Base-by-base conservation (phyloP, 2,797 vertebrate species). In the Hydrocynus forskahlii region DNA sequence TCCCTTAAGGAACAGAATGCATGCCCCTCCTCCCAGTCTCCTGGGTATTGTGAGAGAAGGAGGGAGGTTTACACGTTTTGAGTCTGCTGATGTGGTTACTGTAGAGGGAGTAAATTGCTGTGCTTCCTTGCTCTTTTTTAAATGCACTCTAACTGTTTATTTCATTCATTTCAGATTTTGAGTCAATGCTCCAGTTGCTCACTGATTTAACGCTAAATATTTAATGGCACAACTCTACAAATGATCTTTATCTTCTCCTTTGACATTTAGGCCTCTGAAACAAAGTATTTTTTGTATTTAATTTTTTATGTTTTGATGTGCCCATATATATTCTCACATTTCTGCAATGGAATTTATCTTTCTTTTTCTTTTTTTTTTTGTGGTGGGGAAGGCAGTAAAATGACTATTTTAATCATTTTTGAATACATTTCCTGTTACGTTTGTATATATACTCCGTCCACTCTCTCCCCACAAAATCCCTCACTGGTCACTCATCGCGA, bases 161-260 rank as follows among this genome's bases (percentile, higher is more conserved):
- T 82, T 66, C 79, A 85, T 66, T 90, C 1, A 89, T 88, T 81
- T 79, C 84, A 87, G 84, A 86, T 81, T 86, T 86, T 13, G 73
- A 81, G 78, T 66, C 79, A 83, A 77, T 90, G 87, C 88, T 85
- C 89, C 87, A 89, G 87, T 91, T 93, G 88, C 92, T 93, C 88
- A 87, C 85, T 86, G 88, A 76, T 74, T 90, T 85, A 40, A 13
- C 71, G 72, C 75, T 93, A 48, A 92, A 93, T 93, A 88, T 92
- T 92, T 93, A 75, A 91, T 85, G 16, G 5, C 23, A 48, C 59
- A 88, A 90, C 87, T 87, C 87, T 81, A 92, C 60, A 77, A 68
- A 52, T 52, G 8, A 17, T 79, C 25, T 43, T 66, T 38, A 64
- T 17, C 17, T 55, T 23, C 7, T 23, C 8, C 0, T 63, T 29